Evolutionary conservation across 1,140 invertebrate genomes (phyloP), one percentile per base, ranked within the genome.

Genomic region (Drosophila pandora): DNA sequence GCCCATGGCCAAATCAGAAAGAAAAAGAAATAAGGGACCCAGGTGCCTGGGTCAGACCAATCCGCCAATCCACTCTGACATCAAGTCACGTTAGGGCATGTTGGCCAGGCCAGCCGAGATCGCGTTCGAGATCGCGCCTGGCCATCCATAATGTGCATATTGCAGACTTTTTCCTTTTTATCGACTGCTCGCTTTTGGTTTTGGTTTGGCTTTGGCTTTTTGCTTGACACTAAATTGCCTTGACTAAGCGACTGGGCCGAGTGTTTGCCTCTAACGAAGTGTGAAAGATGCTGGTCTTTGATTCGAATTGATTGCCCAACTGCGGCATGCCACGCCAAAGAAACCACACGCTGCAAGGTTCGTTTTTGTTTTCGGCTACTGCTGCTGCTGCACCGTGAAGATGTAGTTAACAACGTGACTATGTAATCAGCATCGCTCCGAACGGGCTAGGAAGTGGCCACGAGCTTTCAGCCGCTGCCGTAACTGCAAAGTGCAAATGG

Each of bases 381-480:
- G 28, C 13, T 23, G 47, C 63, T 59, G 73, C 59, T 61, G 57
- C 82, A 79, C 78, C 83, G 83, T 82, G 79, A 87, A 88, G 83
- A 88, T 87, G 82, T 88, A 87, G 83, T 87, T 82, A 88, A 88
- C 82, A 88, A 88, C 82, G 83, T 88, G 83, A 88, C 83, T 82
- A 79, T 87, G 79, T 87, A 87, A 87, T 88, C 83, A 88, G 70
- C 83, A 83, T 81, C 82, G 60, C 61, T 50, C 56, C 70, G 17
- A 21, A 37, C 56, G 45, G 34, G 64, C 81, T 73, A 84, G 81
- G 81, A 84, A 84, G 81, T 85, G 43, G 62, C 60, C 59, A 22
- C n/a, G 12, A 65, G 56, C 71, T 75, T 64, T 74, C 72, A 55
- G 58, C 34, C 55, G 48, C 49, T 47, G 58, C 52, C 53, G 69